Conservation (phyloP, 2,888 invertebrate genomes). For the Ormia ochracea region DNA sequence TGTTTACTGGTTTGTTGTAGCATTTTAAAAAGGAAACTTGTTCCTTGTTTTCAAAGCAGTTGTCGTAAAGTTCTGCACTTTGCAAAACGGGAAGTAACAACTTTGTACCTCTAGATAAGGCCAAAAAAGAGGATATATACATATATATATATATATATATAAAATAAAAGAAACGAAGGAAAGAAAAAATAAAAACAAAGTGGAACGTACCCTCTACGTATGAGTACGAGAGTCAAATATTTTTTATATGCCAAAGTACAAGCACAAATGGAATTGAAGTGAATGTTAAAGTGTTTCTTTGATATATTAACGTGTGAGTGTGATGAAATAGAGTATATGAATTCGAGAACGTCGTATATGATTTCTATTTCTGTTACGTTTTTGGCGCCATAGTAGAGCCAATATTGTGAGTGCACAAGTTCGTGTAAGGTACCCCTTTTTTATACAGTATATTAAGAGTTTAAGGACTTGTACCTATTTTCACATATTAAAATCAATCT, state of each 20-base stretch:
- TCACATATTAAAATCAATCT: background rate
- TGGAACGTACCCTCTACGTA: constrained; percentile 13
- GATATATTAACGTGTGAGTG: constrained; percentile 10
- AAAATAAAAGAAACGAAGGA: background rate
- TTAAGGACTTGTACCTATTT: constrained; percentile 42
- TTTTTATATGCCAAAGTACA: constrained; percentile 8
- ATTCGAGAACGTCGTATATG: constrained; percentile 19
- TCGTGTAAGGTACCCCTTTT: background rate
- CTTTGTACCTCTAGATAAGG: constrained; percentile 28
- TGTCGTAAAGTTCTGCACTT: constrained; percentile 46
- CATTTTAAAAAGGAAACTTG: constrained; percentile 41
- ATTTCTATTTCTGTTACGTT: constrained; percentile 31
- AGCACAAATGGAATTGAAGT: constrained; percentile 4
- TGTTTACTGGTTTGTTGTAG: constrained; percentile 41
- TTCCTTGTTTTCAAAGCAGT: constrained; percentile 45
- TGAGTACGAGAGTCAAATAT: constrained; percentile 4
- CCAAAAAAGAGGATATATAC: background rate
- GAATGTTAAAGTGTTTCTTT: constrained; percentile 33
- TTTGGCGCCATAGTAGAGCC: constrained; percentile 58
- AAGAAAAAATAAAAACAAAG: background rate
- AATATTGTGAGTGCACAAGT: constrained; percentile 24
- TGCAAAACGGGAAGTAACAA: constrained; percentile 49
- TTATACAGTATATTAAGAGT: background rate
- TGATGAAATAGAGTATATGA: constrained; percentile 5
- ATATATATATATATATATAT: no score